phyloP scores from a whole-genome alignment of 2,797 vertebrate species.

The Chanos chanos region DNA sequence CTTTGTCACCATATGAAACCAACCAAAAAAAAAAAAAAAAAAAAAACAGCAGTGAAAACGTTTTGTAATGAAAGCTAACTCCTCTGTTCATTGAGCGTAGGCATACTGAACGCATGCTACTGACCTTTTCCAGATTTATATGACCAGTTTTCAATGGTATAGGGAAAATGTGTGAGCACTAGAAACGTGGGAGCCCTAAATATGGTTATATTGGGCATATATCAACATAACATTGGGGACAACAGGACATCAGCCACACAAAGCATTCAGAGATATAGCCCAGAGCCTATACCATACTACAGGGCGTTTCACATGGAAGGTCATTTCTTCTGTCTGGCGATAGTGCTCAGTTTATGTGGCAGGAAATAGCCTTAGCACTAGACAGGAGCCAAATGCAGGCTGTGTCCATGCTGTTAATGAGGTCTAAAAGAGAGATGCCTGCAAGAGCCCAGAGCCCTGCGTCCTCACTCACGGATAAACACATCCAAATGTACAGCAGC shows the following conservation, averaged over 20 bases:
- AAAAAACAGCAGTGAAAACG: no score
- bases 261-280: conserved; percentile 26
- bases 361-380: conserved; percentile 70
- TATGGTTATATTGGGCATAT: no score
- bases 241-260: conserved; percentile 17
- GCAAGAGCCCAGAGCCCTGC: conserved; percentile 53
- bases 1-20: no score
- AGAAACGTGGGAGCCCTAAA: no score
- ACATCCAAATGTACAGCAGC: conserved; percentile 79
- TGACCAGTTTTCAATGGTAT: no score
- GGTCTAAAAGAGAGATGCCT: conserved; percentile 65
- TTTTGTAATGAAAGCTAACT: no score
- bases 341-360: conserved; percentile 62
- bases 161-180: no score
- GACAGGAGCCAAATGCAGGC: conserved; percentile 63
- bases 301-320: conserved; percentile 63
- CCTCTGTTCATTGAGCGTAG: no score
- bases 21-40: not conserved
- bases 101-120: no score
- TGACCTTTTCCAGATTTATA: no score
- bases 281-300: conserved; percentile 21
- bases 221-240: no score
- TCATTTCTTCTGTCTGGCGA: conserved; percentile 58
- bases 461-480: conserved; percentile 70
- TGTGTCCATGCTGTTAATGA: conserved; percentile 72